A percentile compares a stretch with the other conserved stretches of the same genome.
phyloP scores from a whole-genome alignment of 1,140 invertebrate genomes.

The Drosophila ficusphila region DNA sequence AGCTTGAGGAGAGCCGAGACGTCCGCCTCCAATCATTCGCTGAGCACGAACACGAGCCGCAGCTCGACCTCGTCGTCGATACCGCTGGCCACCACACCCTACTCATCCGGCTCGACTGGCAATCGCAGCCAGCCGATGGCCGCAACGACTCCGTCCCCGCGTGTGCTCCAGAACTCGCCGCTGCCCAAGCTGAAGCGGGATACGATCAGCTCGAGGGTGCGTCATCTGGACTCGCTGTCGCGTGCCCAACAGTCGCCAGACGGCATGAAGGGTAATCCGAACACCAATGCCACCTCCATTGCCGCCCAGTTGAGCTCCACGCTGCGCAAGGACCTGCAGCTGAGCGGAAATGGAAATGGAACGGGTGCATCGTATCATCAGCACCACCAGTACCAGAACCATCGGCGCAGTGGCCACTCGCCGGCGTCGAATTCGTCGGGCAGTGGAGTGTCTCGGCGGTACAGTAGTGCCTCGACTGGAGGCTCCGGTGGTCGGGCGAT shows the following conservation, averaged over 20 bases:
- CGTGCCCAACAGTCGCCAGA: slow-evolving; percentile 68
- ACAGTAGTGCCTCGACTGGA: slow-evolving; percentile 71
- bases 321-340: slow-evolving; percentile 76
- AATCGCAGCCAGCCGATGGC: slow-evolving; percentile 56
- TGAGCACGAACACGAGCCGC: slow-evolving; percentile 78
- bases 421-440: slow-evolving; percentile 22
- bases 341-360: slow-evolving; percentile 38
- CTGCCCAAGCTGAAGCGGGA: slow-evolving; percentile 86
- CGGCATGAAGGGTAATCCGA: slow-evolving; percentile 36
- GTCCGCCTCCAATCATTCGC: slow-evolving; percentile 79
- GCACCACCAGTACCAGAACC: slow-evolving; percentile 2
- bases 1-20: slow-evolving; percentile 84
- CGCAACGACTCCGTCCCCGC: slow-evolving; percentile 84
- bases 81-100: slow-evolving; percentile 76
- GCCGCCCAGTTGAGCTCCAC: slow-evolving; percentile 72
- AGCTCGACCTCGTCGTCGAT: slow-evolving; percentile 81
- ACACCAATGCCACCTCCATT: slow-evolving; percentile 51
- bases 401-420: slow-evolving; percentile 30
- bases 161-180: slow-evolving; percentile 83
- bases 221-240: slow-evolving; percentile 85
- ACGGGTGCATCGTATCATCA: slow-evolving; percentile 29
- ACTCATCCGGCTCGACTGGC: slow-evolving; percentile 63
- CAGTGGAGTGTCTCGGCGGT: slow-evolving; percentile 58
- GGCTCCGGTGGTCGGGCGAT: slow-evolving; percentile 40
- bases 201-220: slow-evolving; percentile 86